These are phyloP conservation scores for Tyria jacobaeae DNA, from an alignment of 2,888 invertebrate genomes.

Conservation along the genomic window DNA sequence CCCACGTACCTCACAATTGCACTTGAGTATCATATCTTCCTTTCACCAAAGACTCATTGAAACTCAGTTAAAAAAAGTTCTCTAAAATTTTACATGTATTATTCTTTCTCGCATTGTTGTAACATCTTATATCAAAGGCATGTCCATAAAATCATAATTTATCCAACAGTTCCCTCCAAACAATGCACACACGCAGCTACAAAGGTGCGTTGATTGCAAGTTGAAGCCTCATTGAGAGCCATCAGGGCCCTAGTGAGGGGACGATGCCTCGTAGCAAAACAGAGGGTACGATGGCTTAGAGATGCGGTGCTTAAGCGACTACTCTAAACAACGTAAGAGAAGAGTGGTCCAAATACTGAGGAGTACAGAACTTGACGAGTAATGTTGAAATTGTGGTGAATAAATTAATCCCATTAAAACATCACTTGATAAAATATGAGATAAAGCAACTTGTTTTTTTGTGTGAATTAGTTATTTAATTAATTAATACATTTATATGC, in stretches of 20 bases:
- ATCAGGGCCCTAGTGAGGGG: conserved; percentile 20
- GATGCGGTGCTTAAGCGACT: conserved; percentile 6
- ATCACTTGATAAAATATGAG: too few relatives aligned
- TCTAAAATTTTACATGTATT: too few relatives aligned
- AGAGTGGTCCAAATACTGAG: neutral
- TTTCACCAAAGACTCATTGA: too few relatives aligned
- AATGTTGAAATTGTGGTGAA: too few relatives aligned
- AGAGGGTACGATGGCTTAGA: conserved; percentile 4
- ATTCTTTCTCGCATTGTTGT: neutral
- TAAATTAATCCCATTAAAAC: too few relatives aligned
- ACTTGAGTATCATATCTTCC: too few relatives aligned
- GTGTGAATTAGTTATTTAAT: too few relatives aligned
- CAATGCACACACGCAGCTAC: conserved; percentile 12
- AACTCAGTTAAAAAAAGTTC: too few relatives aligned
- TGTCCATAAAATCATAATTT: conserved; percentile 13
- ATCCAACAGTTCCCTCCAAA: conserved; percentile 6
- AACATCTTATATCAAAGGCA: neutral
- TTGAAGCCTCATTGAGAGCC: conserved; percentile 39
- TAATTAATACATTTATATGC: too few relatives aligned
- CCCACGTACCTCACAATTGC: too few relatives aligned
- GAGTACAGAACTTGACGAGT: neutral
- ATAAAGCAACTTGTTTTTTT: too few relatives aligned
- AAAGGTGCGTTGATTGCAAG: conserved; percentile 48
- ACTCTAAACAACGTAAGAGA: conserved; percentile 3
- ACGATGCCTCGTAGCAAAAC: conserved; percentile 10